phyloP scores from a whole-genome alignment of 2,888 invertebrate genomes.

The Bellardia pandia region DNA sequence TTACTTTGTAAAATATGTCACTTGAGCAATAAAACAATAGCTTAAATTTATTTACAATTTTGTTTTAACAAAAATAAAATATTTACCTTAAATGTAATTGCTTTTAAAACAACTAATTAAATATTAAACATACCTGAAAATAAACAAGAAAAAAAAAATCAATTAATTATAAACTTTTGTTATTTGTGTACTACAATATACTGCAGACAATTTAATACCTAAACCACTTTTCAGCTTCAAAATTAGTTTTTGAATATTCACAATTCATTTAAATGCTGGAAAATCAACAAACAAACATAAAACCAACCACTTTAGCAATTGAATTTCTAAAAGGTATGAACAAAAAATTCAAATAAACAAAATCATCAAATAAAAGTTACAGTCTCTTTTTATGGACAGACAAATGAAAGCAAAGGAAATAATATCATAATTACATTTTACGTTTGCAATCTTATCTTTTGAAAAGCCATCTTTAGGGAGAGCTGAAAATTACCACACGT shows the following conservation, averaged over 20 bases:
- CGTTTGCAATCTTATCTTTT: neutral
- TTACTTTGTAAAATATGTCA: too few relatives aligned
- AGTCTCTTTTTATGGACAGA: neutral
- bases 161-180: too few relatives aligned
- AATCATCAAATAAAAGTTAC: conserved; percentile 4
- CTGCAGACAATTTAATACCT: too few relatives aligned
- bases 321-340: neutral
- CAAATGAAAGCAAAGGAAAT: neutral
- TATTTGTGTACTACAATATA: too few relatives aligned
- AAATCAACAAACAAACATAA: neutral
- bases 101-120: neutral
- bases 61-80: too few relatives aligned
- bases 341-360: neutral
- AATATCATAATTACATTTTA: conserved; percentile 51
- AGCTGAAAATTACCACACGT: conserved; percentile 1
- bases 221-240: too few relatives aligned
- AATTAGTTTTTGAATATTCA: too few relatives aligned
- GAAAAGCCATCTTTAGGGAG: neutral
- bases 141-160: neutral
- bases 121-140: neutral
- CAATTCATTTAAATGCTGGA: too few relatives aligned
- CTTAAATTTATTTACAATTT: too few relatives aligned
- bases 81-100: too few relatives aligned
- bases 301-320: conserved; percentile 19
- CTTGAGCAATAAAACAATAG: too few relatives aligned